Conservation (phyloP, 1,140 invertebrate species). For the Platorchestia sp. region DNA sequence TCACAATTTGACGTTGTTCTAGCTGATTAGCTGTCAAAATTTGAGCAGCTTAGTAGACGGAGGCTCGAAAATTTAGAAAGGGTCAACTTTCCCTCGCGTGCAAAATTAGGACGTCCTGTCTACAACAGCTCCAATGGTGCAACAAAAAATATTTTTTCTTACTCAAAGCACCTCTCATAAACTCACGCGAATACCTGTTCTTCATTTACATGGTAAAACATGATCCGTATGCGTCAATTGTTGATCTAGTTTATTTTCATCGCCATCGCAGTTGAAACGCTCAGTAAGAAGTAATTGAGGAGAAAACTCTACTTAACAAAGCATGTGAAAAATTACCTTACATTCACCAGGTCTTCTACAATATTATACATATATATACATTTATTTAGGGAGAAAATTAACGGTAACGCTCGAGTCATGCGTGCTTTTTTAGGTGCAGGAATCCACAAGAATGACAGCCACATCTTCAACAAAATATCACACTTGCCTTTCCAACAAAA, state of each 20-base stretch:
- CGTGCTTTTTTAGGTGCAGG: too few species aligned
- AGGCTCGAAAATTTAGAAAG: background rate
- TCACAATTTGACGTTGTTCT: background rate
- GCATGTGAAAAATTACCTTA: too few species aligned
- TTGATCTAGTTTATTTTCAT: background rate
- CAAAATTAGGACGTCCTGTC: background rate
- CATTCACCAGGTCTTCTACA: too few species aligned
- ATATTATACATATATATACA: too few species aligned
- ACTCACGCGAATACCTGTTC: background rate
- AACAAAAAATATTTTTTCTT: too few species aligned
- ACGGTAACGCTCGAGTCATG: too few species aligned
- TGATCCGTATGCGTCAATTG: background rate
- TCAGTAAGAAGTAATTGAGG: background rate
- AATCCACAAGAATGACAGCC: too few species aligned
- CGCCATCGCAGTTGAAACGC: background rate
- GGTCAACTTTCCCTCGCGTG: background rate
- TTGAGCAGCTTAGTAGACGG: background rate
- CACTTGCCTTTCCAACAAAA: too few species aligned
- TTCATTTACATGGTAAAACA: background rate
- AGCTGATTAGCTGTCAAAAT: background rate
- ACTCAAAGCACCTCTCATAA: background rate
- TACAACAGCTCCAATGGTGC: too few species aligned
- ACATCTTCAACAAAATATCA: too few species aligned
- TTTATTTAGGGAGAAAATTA: too few species aligned
- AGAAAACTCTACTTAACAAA: too few species aligned